Base-by-base conservation (phyloP, 2,797 vertebrate species). In the Vipera ursinii region DNA sequence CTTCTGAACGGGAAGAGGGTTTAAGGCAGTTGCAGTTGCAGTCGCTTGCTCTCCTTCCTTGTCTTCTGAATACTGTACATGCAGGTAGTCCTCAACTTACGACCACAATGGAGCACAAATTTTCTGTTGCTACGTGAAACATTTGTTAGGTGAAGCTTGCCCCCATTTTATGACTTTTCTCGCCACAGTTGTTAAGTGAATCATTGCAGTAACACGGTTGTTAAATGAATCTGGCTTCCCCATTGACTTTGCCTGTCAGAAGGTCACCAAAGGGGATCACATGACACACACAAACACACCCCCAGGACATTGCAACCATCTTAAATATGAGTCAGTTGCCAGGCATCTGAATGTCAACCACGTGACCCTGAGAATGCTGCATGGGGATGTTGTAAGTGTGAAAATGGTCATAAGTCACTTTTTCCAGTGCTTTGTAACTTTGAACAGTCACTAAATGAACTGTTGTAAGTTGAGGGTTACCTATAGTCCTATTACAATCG, bases 1-100 rank as follows among this genome's bases (percentile, higher is more conserved):
- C 73, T 94, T 94, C 93, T 91, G 92, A 92, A 94, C 91, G 92
- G 93, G 73, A 89, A 89, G 10, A 3, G 90, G 92, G 44, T 95
- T 94, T 93, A 92, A 95, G 93, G 92, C 61, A 92, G 93, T 55
- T 87, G 92, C 61, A 92, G 93, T 55, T 87, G 94, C 69, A 0
- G 6, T 51, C 51, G 57, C 90, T 59, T 0, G 0, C 17, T 78
- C 32, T 1, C 32, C 32, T 78, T 38, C 69, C 32, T 78, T 17
- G 1, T 44, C 73, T 44, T 78, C 38, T 78, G 17, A 78, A 69
- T 32, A 3, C n/a, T 32, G 65, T 17, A 17, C 51, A 53, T 53
- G 8, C 2, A 15, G 6, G n/a, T 6, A 17, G n/a, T 17, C n/a
- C 65, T 69, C n/a, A 15, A 32, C 0, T 5, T 69, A 32, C 1